Evolutionary conservation across 2,888 invertebrate species (phyloP), one percentile per base, ranked within the genome.

Genomic region (Phyto melanocephala): DNA sequence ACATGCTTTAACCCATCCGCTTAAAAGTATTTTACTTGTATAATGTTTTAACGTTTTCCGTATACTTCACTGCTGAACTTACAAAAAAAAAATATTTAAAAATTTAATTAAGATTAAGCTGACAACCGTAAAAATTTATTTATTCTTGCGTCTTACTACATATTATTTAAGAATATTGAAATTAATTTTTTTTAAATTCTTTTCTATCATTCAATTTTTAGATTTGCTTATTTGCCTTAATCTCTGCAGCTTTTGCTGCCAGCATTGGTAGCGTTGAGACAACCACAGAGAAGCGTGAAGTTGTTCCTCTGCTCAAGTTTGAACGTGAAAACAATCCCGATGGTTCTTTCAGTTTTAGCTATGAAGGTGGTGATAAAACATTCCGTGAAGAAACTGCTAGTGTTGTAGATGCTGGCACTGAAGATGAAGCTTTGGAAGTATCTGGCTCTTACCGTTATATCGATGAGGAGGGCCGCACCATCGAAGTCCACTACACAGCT

Each of bases 401-500:
- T 0, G 2, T 91, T 2, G 37, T 47, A 13, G 86, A 90, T 70
- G 81, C 80, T 8, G 90, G 90, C 50, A 88, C 89, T 3, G 90
- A 90, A 0, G 88, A 90, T 0, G 89, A 89, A 50, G 83, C 86
- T 0, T 79, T 90, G 6, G 90, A 88, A 67, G 85, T 91, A 3
- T 45, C 85, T 1, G 90, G 90, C 35, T 89, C 89, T 1, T 91
- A 91, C 80, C 88, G 89, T 58, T 91, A 91, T 75, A 85, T 88
- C 33, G 90, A 91, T 83, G 88, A 88, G 70, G 86, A 89, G 37
- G 90, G 90, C 7, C 85, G 87, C 60, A 79, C 80, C 7, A 85
- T 91, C 3, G 88, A 88, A 70, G 90, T 91, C 0, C 86, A 86
- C 75, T 91, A 91, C 54, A 91, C 91, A 0, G 90, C 90, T 4